A percentile compares a stretch with the other conserved stretches of the same genome.
Evolutionary conservation across 2,113 vertebrate genomes (phyloP).

Genomic region (Caranx melampygus): DNA sequence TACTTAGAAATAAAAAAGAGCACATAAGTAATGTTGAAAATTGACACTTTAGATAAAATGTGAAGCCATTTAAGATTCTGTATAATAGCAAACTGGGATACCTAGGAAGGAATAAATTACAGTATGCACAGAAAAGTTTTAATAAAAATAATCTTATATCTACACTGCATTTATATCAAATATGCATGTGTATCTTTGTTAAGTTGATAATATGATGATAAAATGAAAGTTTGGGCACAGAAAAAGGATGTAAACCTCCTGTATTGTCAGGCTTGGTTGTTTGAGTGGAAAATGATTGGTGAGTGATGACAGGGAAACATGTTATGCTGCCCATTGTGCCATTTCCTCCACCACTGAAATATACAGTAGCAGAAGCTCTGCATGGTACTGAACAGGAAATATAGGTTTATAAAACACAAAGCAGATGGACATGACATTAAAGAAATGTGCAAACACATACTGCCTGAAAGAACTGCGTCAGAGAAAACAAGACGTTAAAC

Average conservation of each 20-base stretch:
- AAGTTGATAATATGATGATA: too few relatives aligned
- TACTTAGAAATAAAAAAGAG: neutral
- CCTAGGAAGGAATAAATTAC: neutral
- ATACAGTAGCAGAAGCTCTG: neutral
- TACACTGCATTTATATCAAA: neutral
- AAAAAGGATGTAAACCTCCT: too few relatives aligned
- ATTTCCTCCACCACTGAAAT: neutral
- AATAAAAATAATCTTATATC: neutral
- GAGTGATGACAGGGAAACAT: too few relatives aligned
- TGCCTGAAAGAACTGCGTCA: conserved; percentile 23
- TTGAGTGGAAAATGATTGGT: neutral
- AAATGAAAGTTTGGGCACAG: too few relatives aligned
- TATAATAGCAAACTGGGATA: neutral
- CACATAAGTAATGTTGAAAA: neutral
- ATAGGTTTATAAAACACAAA: conserved; percentile 9
- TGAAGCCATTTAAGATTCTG: neutral
- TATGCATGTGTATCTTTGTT: too few relatives aligned
- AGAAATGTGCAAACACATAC: conserved; percentile 19
- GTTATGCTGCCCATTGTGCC: too few relatives aligned
- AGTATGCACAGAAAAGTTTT: too few relatives aligned
- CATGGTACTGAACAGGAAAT: conserved; percentile 8
- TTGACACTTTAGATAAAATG: neutral
- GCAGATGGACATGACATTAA: neutral
- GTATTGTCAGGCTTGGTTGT: neutral
- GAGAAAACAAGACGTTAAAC: conserved; percentile 20